Base-by-base conservation (phyloP, 2,888 invertebrate species). In the Cerastis rubricosa region DNA sequence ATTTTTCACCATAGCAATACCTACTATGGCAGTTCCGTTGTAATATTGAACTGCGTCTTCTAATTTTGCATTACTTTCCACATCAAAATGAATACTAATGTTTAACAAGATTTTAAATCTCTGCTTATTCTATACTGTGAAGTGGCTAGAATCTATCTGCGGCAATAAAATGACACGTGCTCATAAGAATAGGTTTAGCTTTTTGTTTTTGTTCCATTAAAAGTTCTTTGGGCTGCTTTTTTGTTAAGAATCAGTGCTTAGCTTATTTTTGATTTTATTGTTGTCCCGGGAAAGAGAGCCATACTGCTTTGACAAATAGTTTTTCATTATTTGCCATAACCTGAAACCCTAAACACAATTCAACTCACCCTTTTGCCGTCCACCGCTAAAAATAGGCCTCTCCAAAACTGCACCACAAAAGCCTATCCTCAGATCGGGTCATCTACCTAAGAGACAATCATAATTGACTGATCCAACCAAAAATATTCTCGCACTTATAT, bases 401-500 rank as follows among this genome's bases (percentile, higher is more conserved):
- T 61, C 35, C 19, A 29, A 19, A 35, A 35, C 5, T 61, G 9
- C 8, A 35, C 9, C 1, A 61, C 9, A 11, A 61, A 1, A 29
- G 59, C 29, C 29, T 59, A 59, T 29, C 1, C 17, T 57, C 29
- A 17, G 17, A 3, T 17, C 17, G 29, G 54, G 1, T 6, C 8
- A 17, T 59, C 29, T 17, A 7, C 7, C 59, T 59, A 17, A 12
- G 29, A 19, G 25, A 4, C 25, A 14, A 5, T 65, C 14, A 40
- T 8, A 43, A n/a, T 25, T 43, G 45, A 25, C 1, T 25, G 12
- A 49, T 40, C 40, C 19, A 4, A n/a, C 2, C n/a, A n/a, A n/a
- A n/a, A 70, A 35, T 8, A 2, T 40, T 51, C 72, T 54, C 73
- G 54, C 73, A 73, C 54, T 54, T 43, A 73, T 54, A 54, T 73